Evolutionary conservation across 1,140 invertebrate genomes (phyloP), one percentile per base, ranked within the genome.

Genomic region (Mamestra configurata): DNA sequence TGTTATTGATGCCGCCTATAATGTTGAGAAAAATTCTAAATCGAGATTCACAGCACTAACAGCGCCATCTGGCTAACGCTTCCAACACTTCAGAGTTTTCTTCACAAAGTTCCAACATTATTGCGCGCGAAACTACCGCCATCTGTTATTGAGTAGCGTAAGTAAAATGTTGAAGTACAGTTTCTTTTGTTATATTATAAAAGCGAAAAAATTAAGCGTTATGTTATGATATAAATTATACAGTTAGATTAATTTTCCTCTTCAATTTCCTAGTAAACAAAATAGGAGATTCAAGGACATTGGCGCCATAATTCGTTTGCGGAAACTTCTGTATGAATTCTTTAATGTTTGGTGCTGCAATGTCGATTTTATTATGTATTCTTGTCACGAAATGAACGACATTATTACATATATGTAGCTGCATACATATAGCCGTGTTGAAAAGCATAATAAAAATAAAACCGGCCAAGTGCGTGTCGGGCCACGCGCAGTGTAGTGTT

Each of bases 71-170:
- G 35, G 46, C 61, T 18, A 24, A 6, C 20, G 11, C 6, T 24
- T 13, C 6, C 7, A 37, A 31, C 43, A 72, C 13, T 59, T 11
- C 22, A 4, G 27, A 1, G 6, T 24, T n/a, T 35, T 15, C 13
- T 15, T 35, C 27, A 15, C 5, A n/a, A 53, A 66, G 59, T 37
- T 27, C 8, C 24, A 15, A 37, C 4, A 40, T n/a, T 20, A 40
- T n/a, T 20, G 4, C 35, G 49, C 24, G 24, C n/a, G 24, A 7
- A 31, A 18, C 20, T 40, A 49, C 11, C 73, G 73, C 73, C 73
- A 76, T 76, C 73, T 76, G 43, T 76, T 46, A 40, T 61, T 57
- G 55, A 66, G 64, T 77, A 81, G 79, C 27, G 7, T 15, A 59
- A 59, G 53, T 59, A 55, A 5, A n/a, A 37, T 59, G 24, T 18